Evolutionary conservation across 2,113 vertebrate species (phyloP), one percentile per base, ranked within the genome.

Genomic region (Passer montanus): DNA sequence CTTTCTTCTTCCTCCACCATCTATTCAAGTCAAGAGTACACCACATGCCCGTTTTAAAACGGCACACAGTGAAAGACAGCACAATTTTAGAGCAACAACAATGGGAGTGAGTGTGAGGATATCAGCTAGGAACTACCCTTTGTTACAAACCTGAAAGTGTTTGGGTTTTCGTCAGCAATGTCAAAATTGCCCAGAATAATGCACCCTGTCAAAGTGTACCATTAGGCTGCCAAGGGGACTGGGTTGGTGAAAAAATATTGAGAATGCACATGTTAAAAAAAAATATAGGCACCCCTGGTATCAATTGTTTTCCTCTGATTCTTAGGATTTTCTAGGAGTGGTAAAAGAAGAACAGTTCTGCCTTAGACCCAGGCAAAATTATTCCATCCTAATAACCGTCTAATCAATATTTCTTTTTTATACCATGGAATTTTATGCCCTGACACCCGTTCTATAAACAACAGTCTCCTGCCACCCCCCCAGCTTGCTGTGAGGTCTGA

Each of bases 11-110:
- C 67, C 24, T 68, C 84, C 67, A 39, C 53, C 62, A 60, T 70
- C 69, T 74, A 78, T 89, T 87, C 88, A 92, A 95, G 67, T 87
- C 93, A 56, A 73, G 47, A 79, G 49, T 20, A 91, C 28, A 27
- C 37, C 68, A 92, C 18, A 10, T 52, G 50, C 63, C 86, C 41
- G 46, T 78, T 80, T 81, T 59, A 53, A 84, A 95, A 43, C n/a
- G 49, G 55, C 37, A 46, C 47, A 37, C 18, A 49, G 41, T 2
- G 21, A 79, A 89, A 63, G 43, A 60, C 79, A 92, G 37, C 26
- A 53, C 12, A 13, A 16, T 84, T 63, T 83, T 11, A 52, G 75
- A 84, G 41, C 53, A 76, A 22, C 28, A 85, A n/a, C 47, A 87
- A n/a, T 1, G 14, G 15, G 13, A 73, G 43, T 8, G 52, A 80